phyloP scores from a whole-genome alignment of 2,113 vertebrate species.

The Puntigrus tetrazona region DNA sequence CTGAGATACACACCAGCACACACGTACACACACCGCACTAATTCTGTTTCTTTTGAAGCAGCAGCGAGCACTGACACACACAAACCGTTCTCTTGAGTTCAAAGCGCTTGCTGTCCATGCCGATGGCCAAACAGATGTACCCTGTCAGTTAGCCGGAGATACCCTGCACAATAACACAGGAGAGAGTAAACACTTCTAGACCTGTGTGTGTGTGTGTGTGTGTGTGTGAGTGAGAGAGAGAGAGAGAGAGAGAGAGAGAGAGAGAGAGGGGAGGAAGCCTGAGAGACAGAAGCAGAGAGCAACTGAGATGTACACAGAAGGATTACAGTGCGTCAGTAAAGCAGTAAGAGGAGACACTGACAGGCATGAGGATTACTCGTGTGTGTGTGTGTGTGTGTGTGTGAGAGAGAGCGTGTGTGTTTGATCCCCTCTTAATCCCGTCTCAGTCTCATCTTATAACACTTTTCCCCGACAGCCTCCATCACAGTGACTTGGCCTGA shows the following conservation, averaged over 20 bases:
- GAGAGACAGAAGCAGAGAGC: slow-evolving; percentile 4
- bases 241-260: background rate
- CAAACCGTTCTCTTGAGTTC: slow-evolving; percentile 36
- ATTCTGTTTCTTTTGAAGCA: slow-evolving; percentile 7
- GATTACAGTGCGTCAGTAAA: slow-evolving; percentile 33
- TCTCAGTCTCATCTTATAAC: slow-evolving; percentile 52
- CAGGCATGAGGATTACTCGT: background rate
- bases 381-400: background rate
- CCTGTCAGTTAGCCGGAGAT: slow-evolving; percentile 43
- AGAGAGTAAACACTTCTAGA: slow-evolving; percentile 42
- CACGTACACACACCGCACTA: slow-evolving; percentile 16
- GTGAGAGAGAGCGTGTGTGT: background rate
- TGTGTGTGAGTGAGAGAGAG: background rate
- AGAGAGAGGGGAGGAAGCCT: background rate
- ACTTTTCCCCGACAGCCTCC: slow-evolving; percentile 32
- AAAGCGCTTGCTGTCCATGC: slow-evolving; percentile 51
- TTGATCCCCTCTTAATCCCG: slow-evolving; percentile 51
- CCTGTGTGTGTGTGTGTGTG: background rate
- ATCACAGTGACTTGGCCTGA: slow-evolving; percentile 46
- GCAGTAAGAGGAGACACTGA: slow-evolving; percentile 4
- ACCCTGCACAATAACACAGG: slow-evolving; percentile 27
- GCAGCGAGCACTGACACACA: slow-evolving; percentile 6
- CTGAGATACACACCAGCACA: slow-evolving; percentile 8
- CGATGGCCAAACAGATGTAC: slow-evolving; percentile 55
- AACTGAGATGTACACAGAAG: slow-evolving; percentile 26